Evolutionary conservation across 2,888 invertebrate genomes (phyloP), one percentile per base, ranked within the genome.

Genomic region (Glaucopsyche alexis): DNA sequence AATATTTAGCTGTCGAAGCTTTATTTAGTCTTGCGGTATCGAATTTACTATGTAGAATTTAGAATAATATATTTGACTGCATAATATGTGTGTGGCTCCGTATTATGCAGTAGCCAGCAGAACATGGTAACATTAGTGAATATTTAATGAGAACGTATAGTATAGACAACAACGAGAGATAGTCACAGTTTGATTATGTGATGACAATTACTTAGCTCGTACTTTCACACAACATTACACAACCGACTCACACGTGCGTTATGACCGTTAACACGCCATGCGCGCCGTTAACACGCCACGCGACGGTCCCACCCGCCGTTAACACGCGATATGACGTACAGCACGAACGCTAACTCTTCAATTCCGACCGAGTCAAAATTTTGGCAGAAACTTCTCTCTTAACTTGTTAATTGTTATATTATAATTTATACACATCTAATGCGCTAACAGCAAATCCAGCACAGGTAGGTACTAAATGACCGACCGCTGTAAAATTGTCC

Each of bases 141-240:
- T 55, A 55, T 55, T 55, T 55, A 19, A 55, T 55, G 11, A 55
- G 55, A 19, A 19, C 19, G 55, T 55, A 29, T 5, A 8, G 16
- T 55, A 55, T 7, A 42, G 7, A 42, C 42, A 8, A 42, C 55
- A 55, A 19, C 55, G 9, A 9, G 55, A 19, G 19, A 9, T 55
- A 19, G 11, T 5, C 19, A 55, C 55, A 60, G 13, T 60, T 60
- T 60, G 60, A 60, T 60, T 60, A 60, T 60, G 13, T 60, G 60
- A 60, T 38, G 29, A 60, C 29, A 60, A 60, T 60, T 29, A 29
- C 29, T 29, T 60, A 38, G 60, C 29, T 38, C 29, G 29, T 60
- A 60, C 60, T 60, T 60, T 60, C 60, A 60, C 60, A 60, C 13
- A 60, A 60, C 60, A 60, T 60, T 60, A 60, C 60, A 60, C 60